Base-by-base conservation (phyloP, 30 jellyfish, hydroid and myxozoan genomes). In the Aurelia aurita complex sp. Pacific region DNA sequence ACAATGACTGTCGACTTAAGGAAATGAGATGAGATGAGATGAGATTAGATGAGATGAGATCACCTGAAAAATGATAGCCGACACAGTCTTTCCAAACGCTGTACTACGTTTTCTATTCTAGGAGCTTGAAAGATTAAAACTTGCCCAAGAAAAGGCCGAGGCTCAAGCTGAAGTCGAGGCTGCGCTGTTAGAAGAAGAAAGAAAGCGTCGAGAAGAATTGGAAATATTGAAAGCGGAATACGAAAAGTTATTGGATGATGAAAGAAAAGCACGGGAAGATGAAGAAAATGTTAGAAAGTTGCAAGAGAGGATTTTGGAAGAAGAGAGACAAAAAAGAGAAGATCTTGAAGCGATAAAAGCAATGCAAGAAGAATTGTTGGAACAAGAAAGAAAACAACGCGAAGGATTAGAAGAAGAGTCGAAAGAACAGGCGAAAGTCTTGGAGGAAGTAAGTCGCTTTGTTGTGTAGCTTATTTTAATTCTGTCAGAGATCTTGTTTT, bases 161-260 rank as follows among this genome's bases (percentile, higher is more conserved):
- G 98, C 99, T 1, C 97, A 95, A 29, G 97, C 97, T 19, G 97
- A 79, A 67, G 82, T 50, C 52, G 99, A 95, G 76, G 97, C 99
- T 2, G 99, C 96, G 19, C 6, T 95, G 96, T 73, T 80, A 51
- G 99, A 95, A 67, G 98, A 95, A 57, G 99, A 95, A 71, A 86
- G 94, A 68, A 95, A 86, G 52, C 96, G 99, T 10, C 81, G 97
- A 5, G 97, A 87, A 67, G 99, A 89, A 23, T 67, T 95, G 59
- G 99, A 95, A 62, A 38, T 36, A 73, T 62, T 95, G 32, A 95
- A 89, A 73, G 93, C 64, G 12, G 99, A 95, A 69, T 95, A 89
- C 78, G 99, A 95, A 69, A 81, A 59, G 40, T 82, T 95, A 13
- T 89, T 95, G 29, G 98, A 85, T 32, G 97, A 82, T 3, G 99